These are phyloP conservation scores for Etia nguti DNA, from an alignment of 2,113 vertebrate genomes.

Conservation along the genomic window DNA sequence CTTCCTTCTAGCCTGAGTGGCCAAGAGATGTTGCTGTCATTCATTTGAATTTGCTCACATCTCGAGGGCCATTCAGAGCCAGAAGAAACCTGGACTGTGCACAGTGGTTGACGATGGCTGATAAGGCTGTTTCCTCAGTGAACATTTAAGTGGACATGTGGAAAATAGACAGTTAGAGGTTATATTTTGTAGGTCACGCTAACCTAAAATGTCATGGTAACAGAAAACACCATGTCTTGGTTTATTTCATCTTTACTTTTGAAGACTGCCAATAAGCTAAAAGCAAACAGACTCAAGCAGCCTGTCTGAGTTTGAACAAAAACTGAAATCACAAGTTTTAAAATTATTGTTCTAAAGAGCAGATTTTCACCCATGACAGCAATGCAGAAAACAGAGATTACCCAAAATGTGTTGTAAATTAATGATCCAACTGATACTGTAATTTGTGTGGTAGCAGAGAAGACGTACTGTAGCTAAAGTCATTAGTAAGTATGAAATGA, in stretches of 20 bases:
- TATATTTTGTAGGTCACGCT: background rate
- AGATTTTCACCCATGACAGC: background rate
- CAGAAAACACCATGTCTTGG: background rate
- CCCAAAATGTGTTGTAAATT: background rate
- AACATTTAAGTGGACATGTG: background rate
- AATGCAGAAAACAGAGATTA: background rate
- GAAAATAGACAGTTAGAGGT: background rate
- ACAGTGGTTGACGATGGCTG: background rate
- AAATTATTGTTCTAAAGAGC: background rate
- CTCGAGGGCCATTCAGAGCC: background rate
- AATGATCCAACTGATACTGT: background rate
- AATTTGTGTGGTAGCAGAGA: background rate
- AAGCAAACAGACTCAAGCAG: background rate
- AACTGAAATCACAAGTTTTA: background rate
- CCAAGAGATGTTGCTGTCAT: background rate
- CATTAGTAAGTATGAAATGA: background rate
- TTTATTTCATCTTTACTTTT: background rate
- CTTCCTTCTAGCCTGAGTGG: background rate
- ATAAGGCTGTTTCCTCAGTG: background rate
- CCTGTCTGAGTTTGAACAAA: background rate
- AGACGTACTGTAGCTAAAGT: background rate
- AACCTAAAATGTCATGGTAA: background rate
- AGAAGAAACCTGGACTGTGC: background rate
- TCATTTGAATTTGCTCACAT: conserved; percentile 2
- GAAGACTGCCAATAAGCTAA: background rate